phyloP scores from a whole-genome alignment of 2,888 invertebrate species.

The Ischnus inquisitorius region DNA sequence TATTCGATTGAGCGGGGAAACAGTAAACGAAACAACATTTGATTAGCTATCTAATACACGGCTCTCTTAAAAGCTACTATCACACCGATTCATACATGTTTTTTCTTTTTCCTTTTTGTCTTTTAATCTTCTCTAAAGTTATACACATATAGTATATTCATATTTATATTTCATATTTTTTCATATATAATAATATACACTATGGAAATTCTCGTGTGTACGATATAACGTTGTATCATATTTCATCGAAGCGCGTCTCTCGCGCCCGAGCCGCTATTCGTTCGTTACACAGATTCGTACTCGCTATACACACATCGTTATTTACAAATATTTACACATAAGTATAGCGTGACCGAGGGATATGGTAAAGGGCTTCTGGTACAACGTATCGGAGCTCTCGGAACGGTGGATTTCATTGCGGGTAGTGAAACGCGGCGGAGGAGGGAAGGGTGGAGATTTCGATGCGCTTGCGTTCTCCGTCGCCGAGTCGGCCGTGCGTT shows the following conservation, averaged over 20 bases:
- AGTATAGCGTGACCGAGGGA: conserved; percentile 62
- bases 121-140: conserved; percentile 55
- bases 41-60: conserved; percentile 78
- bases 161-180: conserved; percentile 56
- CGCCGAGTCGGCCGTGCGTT: conserved; percentile 9
- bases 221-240: conserved; percentile 36
- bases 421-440: background rate
- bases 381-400: background rate
- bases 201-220: conserved; percentile 37
- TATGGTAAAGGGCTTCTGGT: background rate
- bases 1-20: too few species aligned
- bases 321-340: conserved; percentile 83
- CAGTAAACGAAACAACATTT: conserved; percentile 76
- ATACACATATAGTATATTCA: conserved; percentile 64
- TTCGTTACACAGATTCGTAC: conserved; percentile 61
- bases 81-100: conserved; percentile 85
- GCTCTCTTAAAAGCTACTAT: conserved; percentile 83
- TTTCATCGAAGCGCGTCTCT: conserved; percentile 24
- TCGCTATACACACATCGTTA: conserved; percentile 76
- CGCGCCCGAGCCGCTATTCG: conserved; percentile 11
- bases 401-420: background rate
- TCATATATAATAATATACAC: conserved; percentile 57
- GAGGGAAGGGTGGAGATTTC: background rate
- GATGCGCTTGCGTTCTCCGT: background rate
- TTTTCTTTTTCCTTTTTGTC: background rate